A percentile compares a stretch with the other conserved stretches of the same genome.
Evolutionary conservation across 1,140 invertebrate genomes (phyloP).

Genomic region (Pseudomyrmex concolor): DNA sequence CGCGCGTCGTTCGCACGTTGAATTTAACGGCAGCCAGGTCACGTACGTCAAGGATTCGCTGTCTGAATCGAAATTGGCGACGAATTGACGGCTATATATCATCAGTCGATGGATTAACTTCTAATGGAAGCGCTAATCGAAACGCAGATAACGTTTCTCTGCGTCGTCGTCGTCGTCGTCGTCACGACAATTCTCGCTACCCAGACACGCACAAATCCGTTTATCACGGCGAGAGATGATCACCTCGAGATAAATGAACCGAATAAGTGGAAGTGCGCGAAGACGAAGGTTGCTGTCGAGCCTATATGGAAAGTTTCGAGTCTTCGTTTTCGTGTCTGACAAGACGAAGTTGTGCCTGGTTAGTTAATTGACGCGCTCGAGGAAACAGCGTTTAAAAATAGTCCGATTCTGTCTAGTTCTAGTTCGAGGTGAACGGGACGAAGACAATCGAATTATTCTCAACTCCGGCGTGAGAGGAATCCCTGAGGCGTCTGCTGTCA

Average conservation of each 20-base stretch:
- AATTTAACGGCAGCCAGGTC: conserved; percentile 57
- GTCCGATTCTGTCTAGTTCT: conserved; percentile 55
- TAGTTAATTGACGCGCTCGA: conserved; percentile 22
- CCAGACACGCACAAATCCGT: conserved; percentile 17
- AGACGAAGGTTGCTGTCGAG: no score
- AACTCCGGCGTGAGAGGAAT: conserved; percentile 19
- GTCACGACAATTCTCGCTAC: conserved; percentile 29
- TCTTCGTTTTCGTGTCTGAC: conserved; percentile 25
- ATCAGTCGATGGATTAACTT: conserved; percentile 21
- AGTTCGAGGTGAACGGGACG: conserved; percentile 50
- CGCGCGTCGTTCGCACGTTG: background rate
- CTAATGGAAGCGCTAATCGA: conserved; percentile 20
- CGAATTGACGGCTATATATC: conserved; percentile 45
- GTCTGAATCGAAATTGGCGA: conserved; percentile 67
- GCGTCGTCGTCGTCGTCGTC: background rate
- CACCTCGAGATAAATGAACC: conserved; percentile 29
- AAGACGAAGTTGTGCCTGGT: conserved; percentile 13
- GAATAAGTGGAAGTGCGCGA: conserved; percentile 11
- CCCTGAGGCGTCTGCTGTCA: conserved; percentile 13
- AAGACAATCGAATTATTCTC: conserved; percentile 58
- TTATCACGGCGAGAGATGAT: conserved; percentile 20
- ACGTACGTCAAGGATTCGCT: conserved; percentile 66
- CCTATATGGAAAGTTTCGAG: background rate
- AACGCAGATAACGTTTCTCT: conserved; percentile 31
- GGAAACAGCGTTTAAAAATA: conserved; percentile 52